Evolutionary conservation across 2,113 vertebrate genomes (phyloP), one percentile per base, ranked within the genome.

Genomic region (Connochaetes taurinus): DNA sequence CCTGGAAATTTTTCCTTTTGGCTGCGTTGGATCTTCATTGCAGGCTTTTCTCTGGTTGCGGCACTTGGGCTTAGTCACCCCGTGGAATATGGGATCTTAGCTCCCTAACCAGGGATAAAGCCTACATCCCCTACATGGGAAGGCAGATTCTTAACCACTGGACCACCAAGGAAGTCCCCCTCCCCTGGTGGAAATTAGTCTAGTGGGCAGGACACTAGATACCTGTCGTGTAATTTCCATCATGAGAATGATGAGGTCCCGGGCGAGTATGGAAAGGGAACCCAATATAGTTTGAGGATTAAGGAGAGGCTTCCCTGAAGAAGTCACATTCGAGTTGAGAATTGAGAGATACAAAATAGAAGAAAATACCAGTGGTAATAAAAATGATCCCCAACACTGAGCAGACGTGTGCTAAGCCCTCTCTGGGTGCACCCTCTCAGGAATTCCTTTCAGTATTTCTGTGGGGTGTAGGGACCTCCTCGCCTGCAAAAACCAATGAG

Each of bases 291-390:
- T 89, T 60, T 53, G 7, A 11, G 43, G 23, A 53, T 74, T 90
- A 90, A 71, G 62, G 21, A 86, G 90, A 36, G 83, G 2, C 11
- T 85, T 64, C 45, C 82, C 29, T 81, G 55, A 84, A 25, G n/a
- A 85, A 53, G 29, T 60, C 31, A 19, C 36, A 57, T 74, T 60
- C 13, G 5, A 47, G 29, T 55, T 85, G 40, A 93, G 60, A 93
- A 91, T n/a, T 25, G 67, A 97, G 53, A 45, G 47, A 50, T 74
- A 57, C 3, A 3, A 81, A 92, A 64, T 60, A 78, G 62, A 57
- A 88, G 50, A 52, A 84, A 87, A 67, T 31, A 45, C 31, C 12
- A 29, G 16, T 11, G 15, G 31, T 25, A 10, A 50, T 36, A 33
- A n/a, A 67, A 14, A 15, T 43, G 8, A 80, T 16, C 31, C 7